Percentiles rank a stretch among this genome's conserved stretches.
phyloP scores from a whole-genome alignment of 30 jellyfish, hydroid and myxozoan genomes.

The Chrysaora quinquecirrha region DNA sequence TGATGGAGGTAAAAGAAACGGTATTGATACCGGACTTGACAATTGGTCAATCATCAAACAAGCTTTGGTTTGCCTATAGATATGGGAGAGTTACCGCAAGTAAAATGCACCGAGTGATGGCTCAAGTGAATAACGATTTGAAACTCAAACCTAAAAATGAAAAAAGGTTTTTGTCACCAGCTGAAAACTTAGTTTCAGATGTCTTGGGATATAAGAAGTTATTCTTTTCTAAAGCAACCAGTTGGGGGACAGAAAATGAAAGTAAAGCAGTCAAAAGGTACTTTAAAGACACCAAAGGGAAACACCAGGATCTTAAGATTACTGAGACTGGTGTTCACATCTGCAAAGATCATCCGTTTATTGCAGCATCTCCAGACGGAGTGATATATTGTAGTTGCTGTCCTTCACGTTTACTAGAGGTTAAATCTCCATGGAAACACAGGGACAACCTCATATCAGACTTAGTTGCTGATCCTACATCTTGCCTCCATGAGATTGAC shows the following conservation, averaged over 20 bases:
- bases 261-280: too few species aligned
- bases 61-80: conserved; percentile 2
- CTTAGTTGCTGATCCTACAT: conserved; percentile 20
- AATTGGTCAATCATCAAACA: background rate
- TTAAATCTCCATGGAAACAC: conserved; percentile 37
- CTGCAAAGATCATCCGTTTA: conserved; percentile 33
- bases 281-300: conserved; percentile 32
- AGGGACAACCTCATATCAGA: conserved; percentile 21
- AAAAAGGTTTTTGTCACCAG: too few species aligned
- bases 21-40: conserved; percentile 1
- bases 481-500: conserved; percentile 22
- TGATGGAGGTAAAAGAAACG: conserved; percentile 2
- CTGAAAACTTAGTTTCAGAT: too few species aligned
- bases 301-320: conserved; percentile 25
- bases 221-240: conserved; percentile 26
- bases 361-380: conserved; percentile 30
- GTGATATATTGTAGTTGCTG: conserved; percentile 38
- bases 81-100: too few species aligned
- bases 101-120: background rate
- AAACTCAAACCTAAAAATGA: conserved; percentile 1
- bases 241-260: too few species aligned
- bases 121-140: conserved; percentile 1
- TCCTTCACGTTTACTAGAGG: conserved; percentile 33
- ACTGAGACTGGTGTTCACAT: conserved; percentile 29
- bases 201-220: conserved; percentile 23